These are phyloP conservation scores for Eretmochelys imbricata DNA, from an alignment of 2,113 vertebrate genomes.

Conservation along the genomic window DNA sequence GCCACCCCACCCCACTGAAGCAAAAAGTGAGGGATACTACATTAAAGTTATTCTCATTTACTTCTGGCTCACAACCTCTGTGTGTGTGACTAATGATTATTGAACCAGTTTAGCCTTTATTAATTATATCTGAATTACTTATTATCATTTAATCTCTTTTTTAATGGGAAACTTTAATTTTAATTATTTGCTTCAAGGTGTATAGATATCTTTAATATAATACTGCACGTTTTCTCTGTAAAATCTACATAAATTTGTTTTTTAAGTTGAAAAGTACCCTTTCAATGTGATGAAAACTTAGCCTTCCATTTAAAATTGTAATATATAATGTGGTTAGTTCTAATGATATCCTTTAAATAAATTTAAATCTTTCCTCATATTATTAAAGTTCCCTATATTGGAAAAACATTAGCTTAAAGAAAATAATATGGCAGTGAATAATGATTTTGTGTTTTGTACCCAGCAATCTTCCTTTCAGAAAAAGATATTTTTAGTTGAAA, in stretches of 20 bases:
- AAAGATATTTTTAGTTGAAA: conserved; percentile 81
- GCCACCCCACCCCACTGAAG: background rate
- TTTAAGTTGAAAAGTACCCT: conserved; percentile 16
- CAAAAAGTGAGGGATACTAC: rapidly evolving
- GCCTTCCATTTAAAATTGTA: background rate
- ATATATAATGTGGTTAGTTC: conserved; percentile 1
- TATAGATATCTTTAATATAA: background rate
- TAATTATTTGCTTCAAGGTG: background rate
- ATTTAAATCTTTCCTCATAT: conserved; percentile 8
- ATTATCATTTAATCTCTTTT: background rate
- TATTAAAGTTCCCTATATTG: conserved; percentile 1
- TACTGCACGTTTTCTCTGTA: background rate
- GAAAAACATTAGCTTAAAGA: conserved; percentile 33
- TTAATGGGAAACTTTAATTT: background rate
- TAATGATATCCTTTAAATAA: background rate
- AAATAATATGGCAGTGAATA: conserved; percentile 43
- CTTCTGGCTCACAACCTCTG: background rate
- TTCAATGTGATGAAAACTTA: background rate
- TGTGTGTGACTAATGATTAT: background rate
- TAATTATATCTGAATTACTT: background rate
- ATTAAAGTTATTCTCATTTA: background rate
- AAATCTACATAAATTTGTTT: background rate
- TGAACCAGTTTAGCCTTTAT: background rate
- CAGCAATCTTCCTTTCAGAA: conserved; percentile 46
- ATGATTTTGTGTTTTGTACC: conserved; percentile 28